Conservation (phyloP, 2,888 invertebrate species). For the Apamea anceps region DNA sequence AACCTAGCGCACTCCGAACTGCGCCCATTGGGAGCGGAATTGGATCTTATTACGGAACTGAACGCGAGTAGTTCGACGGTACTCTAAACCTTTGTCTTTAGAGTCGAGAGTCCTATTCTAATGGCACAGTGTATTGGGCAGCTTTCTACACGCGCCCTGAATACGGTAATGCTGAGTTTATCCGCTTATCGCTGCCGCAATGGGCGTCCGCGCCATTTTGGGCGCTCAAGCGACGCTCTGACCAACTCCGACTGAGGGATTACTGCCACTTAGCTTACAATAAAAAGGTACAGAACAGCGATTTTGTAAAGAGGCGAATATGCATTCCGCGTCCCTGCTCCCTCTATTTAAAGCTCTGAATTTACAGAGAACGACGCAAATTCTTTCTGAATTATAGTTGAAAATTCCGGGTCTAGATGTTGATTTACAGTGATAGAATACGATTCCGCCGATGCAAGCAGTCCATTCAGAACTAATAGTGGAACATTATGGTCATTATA, state of each 20-base stretch:
- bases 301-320: not conserved
- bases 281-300: slow-evolving; percentile 22
- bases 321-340: not conserved
- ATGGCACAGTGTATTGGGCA: slow-evolving; percentile 44
- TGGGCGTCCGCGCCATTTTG: slow-evolving; percentile 66
- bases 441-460: not conserved
- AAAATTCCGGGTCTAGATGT: not conserved
- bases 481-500: not conserved
- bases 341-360: not conserved
- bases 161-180: slow-evolving; percentile 69
- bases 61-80: slow-evolving; percentile 9
- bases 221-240: slow-evolving; percentile 49
- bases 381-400: not conserved
- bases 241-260: slow-evolving; percentile 27
- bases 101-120: slow-evolving; percentile 62
- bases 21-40: slow-evolving; percentile 44
- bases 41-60: slow-evolving; percentile 52
- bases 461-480: not conserved
- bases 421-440: not conserved
- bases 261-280: slow-evolving; percentile 38
- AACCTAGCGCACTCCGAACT: slow-evolving; percentile 34
- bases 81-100: slow-evolving; percentile 48
- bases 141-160: slow-evolving; percentile 79
- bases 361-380: not conserved
- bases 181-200: slow-evolving; percentile 69